These are phyloP conservation scores for Proterorhinus semilunaris DNA, from an alignment of 2,113 vertebrate species.

Conservation along the genomic window DNA sequence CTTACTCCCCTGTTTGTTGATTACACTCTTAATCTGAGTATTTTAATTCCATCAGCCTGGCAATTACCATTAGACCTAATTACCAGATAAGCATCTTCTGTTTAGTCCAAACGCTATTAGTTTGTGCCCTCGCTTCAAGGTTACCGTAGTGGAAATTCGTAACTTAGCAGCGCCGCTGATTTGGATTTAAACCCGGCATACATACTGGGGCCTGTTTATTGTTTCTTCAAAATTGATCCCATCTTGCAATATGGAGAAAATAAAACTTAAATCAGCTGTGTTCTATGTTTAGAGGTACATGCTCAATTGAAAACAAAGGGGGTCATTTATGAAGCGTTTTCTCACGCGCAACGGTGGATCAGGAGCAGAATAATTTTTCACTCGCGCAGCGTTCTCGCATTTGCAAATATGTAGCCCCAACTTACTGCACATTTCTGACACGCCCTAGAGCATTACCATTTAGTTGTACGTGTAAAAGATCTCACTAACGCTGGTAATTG, in stretches of 20 bases:
- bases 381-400: too few species aligned
- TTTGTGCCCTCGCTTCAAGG: constrained; percentile 57
- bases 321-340: too few species aligned
- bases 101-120: constrained; percentile 15
- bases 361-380: too few species aligned
- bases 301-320: too few species aligned
- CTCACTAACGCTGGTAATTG: constrained; percentile 3
- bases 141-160: constrained; percentile 27
- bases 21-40: constrained; percentile 1
- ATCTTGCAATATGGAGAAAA: too few species aligned
- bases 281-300: too few species aligned
- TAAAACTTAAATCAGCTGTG: too few species aligned
- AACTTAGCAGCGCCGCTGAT: background rate
- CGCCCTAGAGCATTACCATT: background rate
- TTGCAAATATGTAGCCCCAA: too few species aligned
- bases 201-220: too few species aligned
- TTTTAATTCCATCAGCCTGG: constrained; percentile 21
- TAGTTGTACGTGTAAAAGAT: background rate
- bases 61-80: constrained; percentile 11
- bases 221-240: too few species aligned
- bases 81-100: constrained; percentile 23
- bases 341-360: too few species aligned
- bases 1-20: constrained; percentile 8
- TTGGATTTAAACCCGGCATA: too few species aligned
- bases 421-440: background rate